These are phyloP conservation scores for Lottia scabra DNA, from an alignment of 2,888 invertebrate species.

Conservation along the genomic window DNA sequence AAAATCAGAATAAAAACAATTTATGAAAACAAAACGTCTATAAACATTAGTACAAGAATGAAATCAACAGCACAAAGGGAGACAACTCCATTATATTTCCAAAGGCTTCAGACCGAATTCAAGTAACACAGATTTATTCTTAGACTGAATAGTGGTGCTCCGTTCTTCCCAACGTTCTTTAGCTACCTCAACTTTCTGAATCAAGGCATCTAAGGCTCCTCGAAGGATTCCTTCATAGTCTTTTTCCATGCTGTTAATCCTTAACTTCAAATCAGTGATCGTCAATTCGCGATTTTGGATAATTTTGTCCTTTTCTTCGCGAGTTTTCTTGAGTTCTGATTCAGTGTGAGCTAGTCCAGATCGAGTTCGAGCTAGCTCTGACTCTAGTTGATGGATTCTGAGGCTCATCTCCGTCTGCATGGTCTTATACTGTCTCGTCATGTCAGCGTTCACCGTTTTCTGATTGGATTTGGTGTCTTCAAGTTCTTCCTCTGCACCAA, in stretches of 20 bases:
- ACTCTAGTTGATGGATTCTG: slow-evolving; percentile 60
- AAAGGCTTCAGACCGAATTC: slow-evolving; percentile 65
- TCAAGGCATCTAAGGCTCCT: slow-evolving; percentile 51
- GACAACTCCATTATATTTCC: slow-evolving; percentile 41
- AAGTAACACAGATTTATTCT: slow-evolving; percentile 61
- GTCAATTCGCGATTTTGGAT: slow-evolving; percentile 55
- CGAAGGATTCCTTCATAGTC: slow-evolving; percentile 46
- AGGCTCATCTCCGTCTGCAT: slow-evolving; percentile 66
- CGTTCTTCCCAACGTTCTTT: slow-evolving; percentile 60
- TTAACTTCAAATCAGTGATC: slow-evolving; percentile 51
- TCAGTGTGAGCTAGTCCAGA: slow-evolving; percentile 42
- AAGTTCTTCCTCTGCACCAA: slow-evolving; percentile 51
- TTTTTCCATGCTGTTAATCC: slow-evolving; percentile 58
- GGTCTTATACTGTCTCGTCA: slow-evolving; percentile 67
- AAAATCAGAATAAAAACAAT: too few relatives aligned
- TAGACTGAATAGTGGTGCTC: slow-evolving; percentile 56
- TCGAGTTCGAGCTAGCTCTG: slow-evolving; percentile 54
- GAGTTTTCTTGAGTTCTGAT: slow-evolving; percentile 45
- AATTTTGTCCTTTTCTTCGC: slow-evolving; percentile 54
- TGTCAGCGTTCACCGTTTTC: slow-evolving; percentile 62
- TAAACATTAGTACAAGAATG: too few relatives aligned
- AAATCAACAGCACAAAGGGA: too few relatives aligned
- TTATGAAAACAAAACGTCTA: too few relatives aligned
- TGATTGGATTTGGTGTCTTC: slow-evolving; percentile 58
- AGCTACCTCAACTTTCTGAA: slow-evolving; percentile 55